Evolutionary conservation across 2,113 vertebrate genomes (phyloP).

Genomic region (Vidua macroura): DNA sequence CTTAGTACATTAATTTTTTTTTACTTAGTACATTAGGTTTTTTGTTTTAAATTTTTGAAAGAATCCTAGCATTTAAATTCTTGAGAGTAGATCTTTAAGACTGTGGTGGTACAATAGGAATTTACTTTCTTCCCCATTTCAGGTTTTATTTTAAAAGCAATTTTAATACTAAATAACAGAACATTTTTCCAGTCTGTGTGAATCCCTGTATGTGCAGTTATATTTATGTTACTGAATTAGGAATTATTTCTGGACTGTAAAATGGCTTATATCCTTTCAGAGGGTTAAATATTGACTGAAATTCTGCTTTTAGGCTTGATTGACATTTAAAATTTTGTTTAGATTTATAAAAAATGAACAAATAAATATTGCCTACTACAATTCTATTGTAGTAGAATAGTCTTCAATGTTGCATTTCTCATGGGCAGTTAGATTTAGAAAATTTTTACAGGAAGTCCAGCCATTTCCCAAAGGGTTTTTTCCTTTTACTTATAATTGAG

Average conservation of each 20-base stretch:
- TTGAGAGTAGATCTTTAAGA: neutral
- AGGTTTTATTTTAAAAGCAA: neutral
- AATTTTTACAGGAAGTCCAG: neutral
- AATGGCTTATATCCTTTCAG: neutral
- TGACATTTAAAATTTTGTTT: neutral
- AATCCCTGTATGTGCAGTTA: neutral
- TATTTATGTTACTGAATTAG: neutral
- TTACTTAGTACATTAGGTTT: neutral
- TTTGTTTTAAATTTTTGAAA: neutral
- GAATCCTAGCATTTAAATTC: neutral
- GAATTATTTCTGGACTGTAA: neutral
- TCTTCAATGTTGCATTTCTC: neutral
- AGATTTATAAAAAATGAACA: neutral
- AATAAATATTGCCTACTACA: neutral
- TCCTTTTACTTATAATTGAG: neutral
- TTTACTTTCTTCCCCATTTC: neutral
- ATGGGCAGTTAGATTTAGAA: neutral
- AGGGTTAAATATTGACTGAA: neutral
- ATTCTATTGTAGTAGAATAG: neutral
- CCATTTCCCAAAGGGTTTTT: neutral
- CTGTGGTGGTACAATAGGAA: neutral
- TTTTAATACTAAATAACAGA: neutral
- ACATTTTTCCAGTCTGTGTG: neutral
- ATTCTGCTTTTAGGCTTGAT: neutral
- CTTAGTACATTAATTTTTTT: neutral